Evolutionary conservation across 2,113 vertebrate species (phyloP).

Genomic region (Pelvicachromis taeniatus): DNA sequence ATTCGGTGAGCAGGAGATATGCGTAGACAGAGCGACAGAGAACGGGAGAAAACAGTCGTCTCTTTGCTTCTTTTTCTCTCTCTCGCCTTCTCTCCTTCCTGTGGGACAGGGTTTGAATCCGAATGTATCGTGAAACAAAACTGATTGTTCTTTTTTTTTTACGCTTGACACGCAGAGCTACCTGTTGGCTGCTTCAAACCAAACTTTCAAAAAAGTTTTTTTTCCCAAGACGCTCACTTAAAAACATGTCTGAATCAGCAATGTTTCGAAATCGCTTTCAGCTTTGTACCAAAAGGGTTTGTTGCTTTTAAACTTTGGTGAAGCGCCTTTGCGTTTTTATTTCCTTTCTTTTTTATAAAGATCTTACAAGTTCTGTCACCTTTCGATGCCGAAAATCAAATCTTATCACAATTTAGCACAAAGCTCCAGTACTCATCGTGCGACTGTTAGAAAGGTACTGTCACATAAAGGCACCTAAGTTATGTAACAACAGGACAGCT

Average conservation of each 20-base stretch:
- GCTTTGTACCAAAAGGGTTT: neutral
- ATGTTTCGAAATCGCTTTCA: slow-evolving; percentile 8
- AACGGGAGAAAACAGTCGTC: slow-evolving; percentile 7
- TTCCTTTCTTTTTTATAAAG: neutral
- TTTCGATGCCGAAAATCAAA: neutral
- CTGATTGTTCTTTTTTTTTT: slow-evolving; percentile 52
- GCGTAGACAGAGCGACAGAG: slow-evolving; percentile 29
- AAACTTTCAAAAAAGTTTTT: slow-evolving; percentile 35
- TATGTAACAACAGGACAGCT: neutral
- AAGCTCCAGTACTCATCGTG: neutral
- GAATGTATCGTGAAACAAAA: slow-evolving; percentile 65
- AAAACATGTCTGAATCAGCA: slow-evolving; percentile 22
- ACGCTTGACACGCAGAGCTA: slow-evolving; percentile 23
- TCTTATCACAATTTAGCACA: neutral
- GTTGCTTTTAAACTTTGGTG: neutral
- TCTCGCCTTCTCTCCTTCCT: slow-evolving; percentile 51
- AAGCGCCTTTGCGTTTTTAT: neutral
- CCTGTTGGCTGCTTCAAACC: slow-evolving; percentile 38
- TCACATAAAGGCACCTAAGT: neutral
- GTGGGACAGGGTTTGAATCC: slow-evolving; percentile 59
- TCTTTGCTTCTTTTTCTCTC: slow-evolving; percentile 46
- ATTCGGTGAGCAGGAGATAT: slow-evolving; percentile 20
- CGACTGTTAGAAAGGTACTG: neutral
- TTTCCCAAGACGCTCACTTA: neutral
- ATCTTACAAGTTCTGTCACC: neutral